Conservation (phyloP, 2,113 vertebrate genomes). For the Chauna torquata region DNA sequence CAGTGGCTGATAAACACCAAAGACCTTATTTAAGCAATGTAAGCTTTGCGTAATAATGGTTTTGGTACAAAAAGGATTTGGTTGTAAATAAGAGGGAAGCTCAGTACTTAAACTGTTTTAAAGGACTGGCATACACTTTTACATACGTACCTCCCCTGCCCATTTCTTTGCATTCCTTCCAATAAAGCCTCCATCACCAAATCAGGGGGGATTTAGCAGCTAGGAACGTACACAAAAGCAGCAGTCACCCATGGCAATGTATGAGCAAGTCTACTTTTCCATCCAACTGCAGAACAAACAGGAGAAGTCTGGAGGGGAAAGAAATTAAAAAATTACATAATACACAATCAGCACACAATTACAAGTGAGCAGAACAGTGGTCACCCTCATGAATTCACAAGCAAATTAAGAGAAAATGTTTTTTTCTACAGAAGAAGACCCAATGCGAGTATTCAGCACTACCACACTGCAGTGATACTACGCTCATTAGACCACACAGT, state of each 20-base stretch:
- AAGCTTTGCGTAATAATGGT: not conserved
- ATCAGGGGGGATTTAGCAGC: slow-evolving; percentile 20
- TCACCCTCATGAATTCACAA: not conserved
- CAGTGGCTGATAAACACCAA: not conserved
- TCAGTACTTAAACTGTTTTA: not conserved
- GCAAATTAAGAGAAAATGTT: not conserved
- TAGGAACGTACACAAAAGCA: not conserved
- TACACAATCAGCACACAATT: not conserved
- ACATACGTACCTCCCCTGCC: slow-evolving; percentile 68
- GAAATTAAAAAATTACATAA: not conserved
- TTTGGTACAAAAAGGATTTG: not conserved
- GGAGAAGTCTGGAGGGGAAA: not conserved
- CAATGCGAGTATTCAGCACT: not conserved
- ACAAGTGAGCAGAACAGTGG: not conserved
- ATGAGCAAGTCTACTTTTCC: not conserved
- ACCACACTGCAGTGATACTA: not conserved
- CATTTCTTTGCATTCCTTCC: slow-evolving; percentile 74
- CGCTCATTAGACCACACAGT: too few species aligned
- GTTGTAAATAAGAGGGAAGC: not conserved
- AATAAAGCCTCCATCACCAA: slow-evolving; percentile 79
- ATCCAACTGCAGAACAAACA: slow-evolving; percentile 22
- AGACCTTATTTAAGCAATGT: not conserved
- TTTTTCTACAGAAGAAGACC: not conserved
- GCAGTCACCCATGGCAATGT: not conserved
- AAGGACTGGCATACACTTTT: not conserved